These are phyloP conservation scores for Suricata suricatta DNA, from an alignment of 2,113 vertebrate genomes.

Conservation along the genomic window DNA sequence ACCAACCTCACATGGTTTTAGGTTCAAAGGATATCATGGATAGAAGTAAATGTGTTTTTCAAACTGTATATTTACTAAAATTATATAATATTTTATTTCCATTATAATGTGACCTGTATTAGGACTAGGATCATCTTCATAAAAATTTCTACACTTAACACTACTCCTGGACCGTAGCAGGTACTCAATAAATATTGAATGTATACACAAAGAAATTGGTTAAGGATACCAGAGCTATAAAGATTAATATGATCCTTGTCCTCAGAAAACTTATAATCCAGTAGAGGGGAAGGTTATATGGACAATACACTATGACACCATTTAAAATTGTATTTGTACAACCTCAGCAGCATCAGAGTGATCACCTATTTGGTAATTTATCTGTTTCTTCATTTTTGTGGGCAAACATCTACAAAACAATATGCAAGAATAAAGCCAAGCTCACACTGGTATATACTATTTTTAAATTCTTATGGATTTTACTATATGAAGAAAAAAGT, in stretches of 20 bases:
- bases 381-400: neutral
- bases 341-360: neutral
- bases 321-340: neutral
- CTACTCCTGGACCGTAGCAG: neutral
- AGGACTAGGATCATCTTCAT: neutral
- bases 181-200: neutral
- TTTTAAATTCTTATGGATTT: slow-evolving; percentile 13
- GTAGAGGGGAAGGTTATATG: neutral
- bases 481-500: neutral
- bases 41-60: neutral
- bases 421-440: neutral
- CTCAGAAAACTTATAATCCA: neutral
- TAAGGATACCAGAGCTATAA: neutral
- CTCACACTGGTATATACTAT: neutral
- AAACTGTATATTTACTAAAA: neutral
- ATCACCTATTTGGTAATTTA: neutral
- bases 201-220: neutral
- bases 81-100: neutral
- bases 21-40: neutral
- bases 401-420: neutral
- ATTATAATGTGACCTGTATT: neutral
- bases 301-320: neutral
- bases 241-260: neutral
- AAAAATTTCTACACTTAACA: neutral
- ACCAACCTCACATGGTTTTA: neutral